These are phyloP conservation scores for Mohoua ochrocephala DNA, from an alignment of 2,113 vertebrate genomes.

Conservation along the genomic window DNA sequence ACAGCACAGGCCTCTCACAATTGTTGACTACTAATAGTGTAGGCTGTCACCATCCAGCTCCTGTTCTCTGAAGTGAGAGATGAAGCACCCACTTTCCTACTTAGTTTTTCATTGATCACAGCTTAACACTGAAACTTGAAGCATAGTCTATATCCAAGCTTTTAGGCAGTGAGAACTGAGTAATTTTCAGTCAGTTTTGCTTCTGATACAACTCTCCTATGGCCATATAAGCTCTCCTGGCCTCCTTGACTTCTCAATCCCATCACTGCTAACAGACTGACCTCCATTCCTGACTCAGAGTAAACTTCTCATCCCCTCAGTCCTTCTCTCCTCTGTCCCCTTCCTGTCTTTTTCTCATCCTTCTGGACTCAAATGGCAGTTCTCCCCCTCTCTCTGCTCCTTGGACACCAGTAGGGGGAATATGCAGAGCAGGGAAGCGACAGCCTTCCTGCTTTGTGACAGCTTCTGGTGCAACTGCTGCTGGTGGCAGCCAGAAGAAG, in stretches of 20 bases:
- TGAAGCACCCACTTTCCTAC: not conserved
- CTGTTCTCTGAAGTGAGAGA: not conserved
- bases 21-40: not conserved
- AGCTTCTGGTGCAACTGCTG: not conserved
- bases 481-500: not conserved
- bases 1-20: not conserved
- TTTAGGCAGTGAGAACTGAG: not conserved
- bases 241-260: not conserved
- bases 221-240: fast-evolving
- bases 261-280: not conserved
- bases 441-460: not conserved
- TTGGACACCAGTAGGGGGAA: not conserved
- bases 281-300: fast-evolving
- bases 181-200: not conserved
- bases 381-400: not conserved
- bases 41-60: not conserved
- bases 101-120: not conserved
- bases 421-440: not conserved
- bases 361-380: fast-evolving
- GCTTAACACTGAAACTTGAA: not conserved
- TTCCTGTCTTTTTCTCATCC: not conserved
- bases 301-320: not conserved
- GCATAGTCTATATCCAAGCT: not conserved
- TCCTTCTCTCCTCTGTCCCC: not conserved
- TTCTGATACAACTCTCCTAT: not conserved